These are phyloP conservation scores for Megaceryle maxima DNA, from an alignment of 2,113 vertebrate genomes.

Conservation along the genomic window DNA sequence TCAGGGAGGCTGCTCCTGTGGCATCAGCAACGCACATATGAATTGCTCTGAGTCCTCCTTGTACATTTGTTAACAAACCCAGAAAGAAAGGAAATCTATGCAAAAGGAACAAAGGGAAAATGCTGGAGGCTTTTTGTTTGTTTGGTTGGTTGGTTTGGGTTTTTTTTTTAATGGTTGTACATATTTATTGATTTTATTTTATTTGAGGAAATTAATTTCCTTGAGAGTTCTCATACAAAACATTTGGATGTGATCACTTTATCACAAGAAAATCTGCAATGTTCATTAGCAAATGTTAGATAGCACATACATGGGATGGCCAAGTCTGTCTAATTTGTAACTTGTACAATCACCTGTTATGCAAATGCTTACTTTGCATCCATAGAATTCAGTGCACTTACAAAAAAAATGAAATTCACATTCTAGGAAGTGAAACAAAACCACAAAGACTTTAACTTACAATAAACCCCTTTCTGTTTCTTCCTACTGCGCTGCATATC, in stretches of 20 bases:
- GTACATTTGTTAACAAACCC: neutral
- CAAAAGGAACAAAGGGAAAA: neutral
- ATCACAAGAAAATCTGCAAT: neutral
- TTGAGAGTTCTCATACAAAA: neutral
- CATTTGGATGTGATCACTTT: neutral
- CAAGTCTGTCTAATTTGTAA: neutral
- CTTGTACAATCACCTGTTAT: neutral
- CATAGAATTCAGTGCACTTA: neutral
- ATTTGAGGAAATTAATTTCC: neutral
- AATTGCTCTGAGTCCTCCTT: neutral
- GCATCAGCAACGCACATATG: neutral
- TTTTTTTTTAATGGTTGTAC: neutral
- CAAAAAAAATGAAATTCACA: neutral
- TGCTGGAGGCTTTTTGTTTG: accelerated
- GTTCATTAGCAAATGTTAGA: neutral
- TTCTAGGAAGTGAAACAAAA: neutral
- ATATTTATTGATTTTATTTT: neutral
- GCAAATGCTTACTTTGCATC: neutral
- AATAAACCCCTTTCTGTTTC: neutral
- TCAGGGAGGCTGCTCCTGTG: neutral
- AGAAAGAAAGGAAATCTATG: neutral
- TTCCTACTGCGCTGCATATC: neutral
- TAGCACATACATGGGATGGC: accelerated
- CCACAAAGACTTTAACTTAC: neutral
- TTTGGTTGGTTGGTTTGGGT: no score